Percentiles rank a stretch among this genome's conserved stretches.
phyloP scores from a whole-genome alignment of 1,140 invertebrate species.

The Caenorhabditis brenneri region DNA sequence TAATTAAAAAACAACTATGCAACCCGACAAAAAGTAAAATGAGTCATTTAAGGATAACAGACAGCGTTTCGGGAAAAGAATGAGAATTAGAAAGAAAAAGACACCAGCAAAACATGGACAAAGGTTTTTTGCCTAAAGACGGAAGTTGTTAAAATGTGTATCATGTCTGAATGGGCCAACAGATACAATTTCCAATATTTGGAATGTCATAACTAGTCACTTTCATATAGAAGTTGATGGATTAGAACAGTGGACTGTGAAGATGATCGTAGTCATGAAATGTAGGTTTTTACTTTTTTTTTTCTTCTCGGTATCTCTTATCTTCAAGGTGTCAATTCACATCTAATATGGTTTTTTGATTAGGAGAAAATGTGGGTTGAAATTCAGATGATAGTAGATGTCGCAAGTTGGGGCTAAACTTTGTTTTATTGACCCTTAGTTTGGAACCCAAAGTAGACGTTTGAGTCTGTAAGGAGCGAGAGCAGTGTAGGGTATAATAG shows the following conservation, averaged over 20 bases:
- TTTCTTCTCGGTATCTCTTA: neutral
- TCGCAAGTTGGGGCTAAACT: no score
- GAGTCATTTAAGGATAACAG: neutral
- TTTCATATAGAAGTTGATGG: neutral
- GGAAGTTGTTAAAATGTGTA: constrained; percentile 23
- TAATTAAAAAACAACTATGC: neutral
- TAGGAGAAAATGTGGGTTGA: neutral
- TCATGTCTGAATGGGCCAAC: neutral
- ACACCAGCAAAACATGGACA: neutral
- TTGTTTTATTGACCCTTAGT: no score
- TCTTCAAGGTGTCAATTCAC: neutral
- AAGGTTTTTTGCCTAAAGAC: neutral
- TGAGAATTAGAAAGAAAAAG: neutral
- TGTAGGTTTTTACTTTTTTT: neutral
- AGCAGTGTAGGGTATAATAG: no score
- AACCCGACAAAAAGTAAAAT: neutral
- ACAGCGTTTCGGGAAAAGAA: neutral
- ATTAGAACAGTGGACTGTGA: neutral
- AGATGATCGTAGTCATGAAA: neutral
- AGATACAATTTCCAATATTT: neutral
- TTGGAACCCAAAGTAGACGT: no score
- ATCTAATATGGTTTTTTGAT: neutral
- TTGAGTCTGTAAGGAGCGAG: no score
- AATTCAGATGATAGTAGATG: no score
- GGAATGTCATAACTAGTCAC: neutral